A percentile compares a stretch with the other conserved stretches of the same genome.
These are phyloP conservation scores for Athrips mouffetella DNA, from an alignment of 2,888 invertebrate genomes.

Conservation along the genomic window DNA sequence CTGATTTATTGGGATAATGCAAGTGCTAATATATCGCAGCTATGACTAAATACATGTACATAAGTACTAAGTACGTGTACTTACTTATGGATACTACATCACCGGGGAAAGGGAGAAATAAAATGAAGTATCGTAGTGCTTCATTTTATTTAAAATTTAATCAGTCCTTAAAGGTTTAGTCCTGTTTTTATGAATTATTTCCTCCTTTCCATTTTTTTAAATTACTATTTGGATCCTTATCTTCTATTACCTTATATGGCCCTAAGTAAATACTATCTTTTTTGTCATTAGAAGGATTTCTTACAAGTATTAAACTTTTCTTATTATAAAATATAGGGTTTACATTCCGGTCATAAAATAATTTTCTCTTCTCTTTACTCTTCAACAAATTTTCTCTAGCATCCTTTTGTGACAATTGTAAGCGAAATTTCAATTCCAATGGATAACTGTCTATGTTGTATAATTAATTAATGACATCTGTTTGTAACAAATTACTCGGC, in stretches of 20 bases:
- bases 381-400: conserved; percentile 3
- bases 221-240: background rate
- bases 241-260: conserved; percentile 3
- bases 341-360: background rate
- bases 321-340: background rate
- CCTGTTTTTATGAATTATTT: background rate
- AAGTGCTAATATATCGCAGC: no score
- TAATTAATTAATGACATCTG: background rate
- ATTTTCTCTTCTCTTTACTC: background rate
- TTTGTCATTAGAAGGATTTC: background rate
- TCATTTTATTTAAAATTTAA: background rate
- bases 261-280: background rate
- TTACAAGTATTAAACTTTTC: background rate
- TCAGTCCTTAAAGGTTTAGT: background rate
- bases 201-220: background rate
- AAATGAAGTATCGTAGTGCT: background rate
- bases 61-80: no score
- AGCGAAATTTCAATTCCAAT: conserved; percentile 13
- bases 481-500: conserved; percentile 13
- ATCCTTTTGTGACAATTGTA: conserved; percentile 15
- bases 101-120: background rate
- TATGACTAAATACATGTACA: no score
- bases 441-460: conserved; percentile 14
- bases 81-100: background rate
- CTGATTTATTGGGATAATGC: no score